Conservation (phyloP, 1,140 invertebrate species). For the Lepidurus couesii region DNA sequence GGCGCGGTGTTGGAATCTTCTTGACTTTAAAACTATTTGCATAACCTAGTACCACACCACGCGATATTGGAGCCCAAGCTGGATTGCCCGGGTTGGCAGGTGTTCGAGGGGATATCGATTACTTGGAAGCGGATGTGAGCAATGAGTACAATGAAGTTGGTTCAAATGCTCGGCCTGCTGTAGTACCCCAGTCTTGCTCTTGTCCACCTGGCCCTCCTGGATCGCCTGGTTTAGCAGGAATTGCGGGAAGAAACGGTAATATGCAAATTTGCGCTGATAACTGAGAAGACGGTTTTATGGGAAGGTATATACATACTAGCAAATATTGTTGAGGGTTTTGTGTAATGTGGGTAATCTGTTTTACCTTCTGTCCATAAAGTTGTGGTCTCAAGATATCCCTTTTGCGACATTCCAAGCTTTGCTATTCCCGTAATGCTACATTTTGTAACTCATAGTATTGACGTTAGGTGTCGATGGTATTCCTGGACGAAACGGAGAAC, state of each 20-base stretch:
- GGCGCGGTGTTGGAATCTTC: neutral
- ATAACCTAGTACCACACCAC: constrained; percentile 3
- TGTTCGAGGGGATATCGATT: constrained; percentile 11
- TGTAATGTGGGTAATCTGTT: neutral
- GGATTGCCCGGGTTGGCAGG: neutral
- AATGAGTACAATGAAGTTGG: constrained; percentile 2
- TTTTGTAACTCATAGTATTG: neutral
- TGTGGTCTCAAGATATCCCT: neutral
- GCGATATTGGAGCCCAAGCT: constrained; percentile 7
- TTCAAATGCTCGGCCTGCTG: neutral
- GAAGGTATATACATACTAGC: neutral
- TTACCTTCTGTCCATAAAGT: neutral
- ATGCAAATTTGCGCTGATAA: constrained; percentile 21
- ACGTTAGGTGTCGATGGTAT: neutral
- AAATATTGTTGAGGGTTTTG: neutral
- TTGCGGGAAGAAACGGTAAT: constrained; percentile 22
- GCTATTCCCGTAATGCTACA: neutral
- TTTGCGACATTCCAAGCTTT: neutral
- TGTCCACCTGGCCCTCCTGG: constrained; percentile 21
- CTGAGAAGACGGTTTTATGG: neutral
- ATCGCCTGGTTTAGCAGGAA: neutral
- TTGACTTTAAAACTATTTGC: neutral
- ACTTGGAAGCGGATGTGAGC: neutral
- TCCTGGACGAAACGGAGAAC: constrained; percentile 13
- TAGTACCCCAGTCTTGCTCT: constrained; percentile 1